phyloP scores from a whole-genome alignment of 2,888 invertebrate genomes.

The Diaphora mendica region DNA sequence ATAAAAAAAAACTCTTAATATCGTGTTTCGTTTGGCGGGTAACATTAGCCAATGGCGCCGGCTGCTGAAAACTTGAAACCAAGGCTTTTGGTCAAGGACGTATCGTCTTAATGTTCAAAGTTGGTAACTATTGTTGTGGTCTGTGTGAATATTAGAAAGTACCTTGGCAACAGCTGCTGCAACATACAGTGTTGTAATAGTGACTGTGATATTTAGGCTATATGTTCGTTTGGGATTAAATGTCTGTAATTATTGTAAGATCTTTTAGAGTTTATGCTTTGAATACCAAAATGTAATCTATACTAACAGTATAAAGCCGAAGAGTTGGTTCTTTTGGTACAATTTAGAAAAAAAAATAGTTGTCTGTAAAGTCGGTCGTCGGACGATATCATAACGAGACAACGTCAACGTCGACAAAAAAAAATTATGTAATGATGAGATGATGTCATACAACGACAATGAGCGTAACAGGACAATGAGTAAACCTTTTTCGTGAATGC shows the following conservation, averaged over 20 bases:
- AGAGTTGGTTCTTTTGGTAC: no score
- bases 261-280: not conserved
- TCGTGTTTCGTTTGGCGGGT: not conserved
- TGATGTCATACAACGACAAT: no score
- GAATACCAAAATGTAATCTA: not conserved
- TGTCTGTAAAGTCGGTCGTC: no score
- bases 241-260: not conserved
- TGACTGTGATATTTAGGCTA: not conserved
- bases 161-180: not conserved
- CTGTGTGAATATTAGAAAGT: slow-evolving; percentile 8
- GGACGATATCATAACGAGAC: no score
- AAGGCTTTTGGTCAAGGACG: slow-evolving; percentile 14
- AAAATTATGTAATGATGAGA: no score
- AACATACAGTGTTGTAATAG: slow-evolving; percentile 2
- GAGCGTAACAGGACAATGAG: no score
- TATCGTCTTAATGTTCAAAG: not conserved
- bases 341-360: no score
- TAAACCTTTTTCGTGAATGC: no score
- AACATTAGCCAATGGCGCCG: not conserved
- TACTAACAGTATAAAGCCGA: not conserved
- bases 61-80: slow-evolving; percentile 10
- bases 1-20: not conserved
- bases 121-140: not conserved
- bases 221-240: not conserved
- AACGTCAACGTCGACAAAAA: no score